Conservation (phyloP, 2,888 invertebrate genomes). For the Cryptus viduatorius region DNA sequence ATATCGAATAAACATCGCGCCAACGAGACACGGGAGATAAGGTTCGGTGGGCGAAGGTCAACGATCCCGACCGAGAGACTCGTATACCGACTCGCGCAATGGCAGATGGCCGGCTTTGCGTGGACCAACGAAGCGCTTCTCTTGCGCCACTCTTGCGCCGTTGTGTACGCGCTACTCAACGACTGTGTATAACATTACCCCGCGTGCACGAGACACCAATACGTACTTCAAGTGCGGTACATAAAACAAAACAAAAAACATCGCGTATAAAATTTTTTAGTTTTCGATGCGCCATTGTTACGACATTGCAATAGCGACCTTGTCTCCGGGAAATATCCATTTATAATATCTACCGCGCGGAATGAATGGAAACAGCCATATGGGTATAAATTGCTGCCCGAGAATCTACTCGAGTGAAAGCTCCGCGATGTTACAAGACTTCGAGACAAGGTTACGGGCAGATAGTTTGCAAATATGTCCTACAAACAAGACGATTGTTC, state of each 20-base stretch:
- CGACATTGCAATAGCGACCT: no score
- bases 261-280: no score
- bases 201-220: neutral
- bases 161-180: neutral
- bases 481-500: neutral
- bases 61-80: constrained; percentile 45
- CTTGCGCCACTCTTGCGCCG: constrained; percentile 12
- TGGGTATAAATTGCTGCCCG: constrained; percentile 9
- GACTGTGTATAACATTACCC: neutral
- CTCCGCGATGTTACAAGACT: constrained; percentile 51
- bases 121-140: constrained; percentile 44
- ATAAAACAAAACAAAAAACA: no score
- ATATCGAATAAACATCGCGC: neutral
- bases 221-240: neutral
- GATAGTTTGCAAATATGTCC: constrained; percentile 9
- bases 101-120: constrained; percentile 34
- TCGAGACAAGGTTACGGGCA: constrained; percentile 50
- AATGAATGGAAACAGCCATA: constrained; percentile 3
- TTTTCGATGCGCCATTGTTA: no score
- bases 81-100: constrained; percentile 37
- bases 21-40: constrained; percentile 22
- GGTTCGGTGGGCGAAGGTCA: constrained; percentile 59
- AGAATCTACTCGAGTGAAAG: constrained; percentile 61
- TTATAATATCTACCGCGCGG: no score
- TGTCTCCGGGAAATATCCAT: no score